Evolutionary conservation across 2,113 vertebrate genomes (phyloP).

Genomic region (Orcinus orca): DNA sequence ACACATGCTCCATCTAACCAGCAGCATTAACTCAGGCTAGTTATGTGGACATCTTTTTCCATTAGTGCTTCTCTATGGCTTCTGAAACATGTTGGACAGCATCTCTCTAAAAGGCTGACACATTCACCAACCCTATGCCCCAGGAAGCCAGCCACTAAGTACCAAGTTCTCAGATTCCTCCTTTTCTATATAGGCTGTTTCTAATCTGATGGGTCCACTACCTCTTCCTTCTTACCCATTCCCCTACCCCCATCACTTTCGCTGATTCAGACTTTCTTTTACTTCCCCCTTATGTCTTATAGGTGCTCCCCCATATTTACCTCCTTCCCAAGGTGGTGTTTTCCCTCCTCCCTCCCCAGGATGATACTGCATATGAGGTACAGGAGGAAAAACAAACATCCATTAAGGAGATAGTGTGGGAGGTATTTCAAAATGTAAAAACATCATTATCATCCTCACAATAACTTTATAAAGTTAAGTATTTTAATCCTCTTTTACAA

Average conservation of each 20-base stretch:
- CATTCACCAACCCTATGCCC: accelerated
- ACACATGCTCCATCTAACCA: background rate
- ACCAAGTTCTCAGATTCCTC: background rate
- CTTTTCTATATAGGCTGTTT: background rate
- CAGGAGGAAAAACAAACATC: background rate
- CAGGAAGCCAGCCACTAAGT: background rate
- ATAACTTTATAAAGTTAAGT: background rate
- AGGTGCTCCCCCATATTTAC: accelerated
- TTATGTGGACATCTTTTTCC: background rate
- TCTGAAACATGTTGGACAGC: background rate
- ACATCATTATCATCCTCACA: background rate
- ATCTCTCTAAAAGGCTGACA: background rate
- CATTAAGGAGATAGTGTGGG: background rate
- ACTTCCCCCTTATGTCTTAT: too few species aligned
- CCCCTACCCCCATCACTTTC: background rate
- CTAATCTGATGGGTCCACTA: background rate
- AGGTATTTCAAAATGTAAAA: background rate
- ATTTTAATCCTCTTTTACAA: background rate
- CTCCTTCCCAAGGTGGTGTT: background rate
- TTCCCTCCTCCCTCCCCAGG: background rate
- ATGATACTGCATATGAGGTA: background rate
- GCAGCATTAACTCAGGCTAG: background rate
- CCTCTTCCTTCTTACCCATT: background rate
- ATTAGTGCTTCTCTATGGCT: background rate
- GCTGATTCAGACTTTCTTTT: background rate